phyloP scores from a whole-genome alignment of 2,797 vertebrate species.

The Cyclura pinguis region DNA sequence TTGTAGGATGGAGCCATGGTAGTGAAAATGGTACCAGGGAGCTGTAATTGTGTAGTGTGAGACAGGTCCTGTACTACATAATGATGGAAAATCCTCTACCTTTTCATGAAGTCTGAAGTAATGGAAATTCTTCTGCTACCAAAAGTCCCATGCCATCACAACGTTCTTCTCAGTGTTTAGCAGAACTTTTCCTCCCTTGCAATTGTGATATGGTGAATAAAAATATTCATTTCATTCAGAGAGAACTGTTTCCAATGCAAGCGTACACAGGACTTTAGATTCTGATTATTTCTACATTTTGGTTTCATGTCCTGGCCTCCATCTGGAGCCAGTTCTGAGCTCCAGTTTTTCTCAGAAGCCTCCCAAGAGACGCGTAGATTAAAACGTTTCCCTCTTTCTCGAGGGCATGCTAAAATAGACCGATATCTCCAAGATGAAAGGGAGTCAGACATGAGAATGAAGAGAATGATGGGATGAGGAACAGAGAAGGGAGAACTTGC shows the following conservation, averaged over 20 bases:
- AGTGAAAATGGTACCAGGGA: too few relatives aligned
- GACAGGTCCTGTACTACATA: too few relatives aligned
- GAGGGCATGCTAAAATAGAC: slow-evolving; percentile 61
- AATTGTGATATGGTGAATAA: not conserved
- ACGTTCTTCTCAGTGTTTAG: not conserved
- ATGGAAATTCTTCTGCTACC: not conserved
- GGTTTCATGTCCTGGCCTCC: not conserved
- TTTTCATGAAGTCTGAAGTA: too few relatives aligned
- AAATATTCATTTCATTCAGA: too few relatives aligned
- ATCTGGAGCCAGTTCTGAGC: not conserved
- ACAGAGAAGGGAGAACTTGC: slow-evolving; percentile 64
- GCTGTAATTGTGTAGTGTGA: too few relatives aligned
- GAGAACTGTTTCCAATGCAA: not conserved
- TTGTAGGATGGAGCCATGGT: too few relatives aligned
- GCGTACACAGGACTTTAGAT: not conserved
- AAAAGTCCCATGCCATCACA: not conserved
- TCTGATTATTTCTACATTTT: not conserved
- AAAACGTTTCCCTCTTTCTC: slow-evolving; percentile 57
- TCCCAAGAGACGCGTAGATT: slow-evolving; percentile 46
- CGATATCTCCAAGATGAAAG: slow-evolving; percentile 69
- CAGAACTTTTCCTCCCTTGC: not conserved
- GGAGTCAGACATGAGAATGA: slow-evolving; percentile 48
- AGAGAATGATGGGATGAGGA: slow-evolving; percentile 33
- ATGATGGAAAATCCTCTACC: not conserved
- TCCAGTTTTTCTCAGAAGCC: not conserved